Evolutionary conservation across 2,888 invertebrate genomes (phyloP).

Genomic region (Agapostemon virescens): DNA sequence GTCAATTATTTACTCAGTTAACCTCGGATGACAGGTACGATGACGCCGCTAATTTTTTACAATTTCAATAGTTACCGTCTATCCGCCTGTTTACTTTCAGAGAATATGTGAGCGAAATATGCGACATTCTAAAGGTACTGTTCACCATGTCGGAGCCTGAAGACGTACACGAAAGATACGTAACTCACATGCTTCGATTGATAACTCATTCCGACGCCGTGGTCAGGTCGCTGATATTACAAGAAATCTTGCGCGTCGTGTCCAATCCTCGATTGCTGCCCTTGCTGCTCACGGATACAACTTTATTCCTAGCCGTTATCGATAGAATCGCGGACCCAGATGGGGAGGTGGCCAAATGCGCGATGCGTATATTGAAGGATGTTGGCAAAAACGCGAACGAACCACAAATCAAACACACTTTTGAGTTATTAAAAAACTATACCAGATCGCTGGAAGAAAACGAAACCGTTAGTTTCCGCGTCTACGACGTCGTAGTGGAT

Average conservation of each 20-base stretch:
- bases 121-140: slow-evolving; percentile 67
- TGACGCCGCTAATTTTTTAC: slow-evolving; percentile 64
- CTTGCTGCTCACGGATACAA: slow-evolving; percentile 81
- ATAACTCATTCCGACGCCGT: slow-evolving; percentile 64
- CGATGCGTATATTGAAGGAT: slow-evolving; percentile 82
- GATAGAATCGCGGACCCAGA: slow-evolving; percentile 84
- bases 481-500: slow-evolving; percentile 87
- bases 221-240: slow-evolving; percentile 69
- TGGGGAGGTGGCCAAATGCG: slow-evolving; percentile 83
- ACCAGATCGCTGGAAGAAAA: slow-evolving; percentile 83
- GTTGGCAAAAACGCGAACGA: slow-evolving; percentile 81
- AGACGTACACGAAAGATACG: slow-evolving; percentile 69
- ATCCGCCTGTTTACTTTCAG: slow-evolving; percentile 61
- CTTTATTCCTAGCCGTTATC: slow-evolving; percentile 83
- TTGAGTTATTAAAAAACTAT: slow-evolving; percentile 83
- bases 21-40: slow-evolving; percentile 74
- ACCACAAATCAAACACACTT: slow-evolving; percentile 81
- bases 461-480: slow-evolving; percentile 85
- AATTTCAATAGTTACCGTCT: background rate
- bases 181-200: slow-evolving; percentile 66
- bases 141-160: slow-evolving; percentile 67
- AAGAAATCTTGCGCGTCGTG: slow-evolving; percentile 67
- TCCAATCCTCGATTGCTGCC: slow-evolving; percentile 69
- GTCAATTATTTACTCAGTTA: slow-evolving; percentile 70
- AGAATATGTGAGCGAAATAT: slow-evolving; percentile 67